Evolutionary conservation across 2,888 invertebrate species (phyloP), one percentile per base, ranked within the genome.

Genomic region (Acanthosoma haemorrhoidale): DNA sequence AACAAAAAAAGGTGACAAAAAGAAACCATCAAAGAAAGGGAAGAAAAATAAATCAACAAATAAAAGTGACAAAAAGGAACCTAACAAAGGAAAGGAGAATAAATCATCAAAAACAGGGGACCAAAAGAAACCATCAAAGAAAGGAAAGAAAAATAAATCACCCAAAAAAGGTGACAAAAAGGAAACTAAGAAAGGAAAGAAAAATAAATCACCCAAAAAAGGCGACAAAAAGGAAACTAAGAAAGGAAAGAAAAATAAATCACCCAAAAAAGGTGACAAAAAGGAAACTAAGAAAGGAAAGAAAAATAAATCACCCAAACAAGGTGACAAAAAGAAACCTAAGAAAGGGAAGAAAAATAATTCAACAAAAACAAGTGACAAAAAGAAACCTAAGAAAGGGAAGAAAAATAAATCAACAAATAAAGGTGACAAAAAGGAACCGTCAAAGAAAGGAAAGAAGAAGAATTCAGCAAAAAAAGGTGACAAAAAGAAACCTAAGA

Each of bases 281-380:
- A 41, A 41, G 1, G 2, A 38, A 38, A 6, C 41, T 5, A 41
- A 41, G n/a, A 73, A 36, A 73, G 69, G 71, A 75, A 73, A 38
- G 73, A 72, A 34, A 15, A 60, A 18, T 16, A 41, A 15, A 8
- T 5, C 41, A 41, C 15, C 15, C n/a, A n/a, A n/a, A n/a, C 13
- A 41, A 16, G 16, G 16, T n/a, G 16, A 41, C n/a, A n/a, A n/a
- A n/a, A 8, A 8, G 1, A 60, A 60, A 6, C 60, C 60, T 4
- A 60, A 60, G 6, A 60, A 60, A 34, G 31, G 34, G 4, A 60
- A 60, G n/a, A 60, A 60, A 6, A 60, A 29, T 15, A 60, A 60
- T 31, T 4, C 25, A 13, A 31, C 29, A 4, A 60, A 29, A 11
- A 25, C 29, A 29, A n/a, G 18, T 2, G 16, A 60, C 4, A 29